Evolutionary conservation across 2,797 vertebrate genomes (phyloP).

Genomic region (Apogon talboti): DNA sequence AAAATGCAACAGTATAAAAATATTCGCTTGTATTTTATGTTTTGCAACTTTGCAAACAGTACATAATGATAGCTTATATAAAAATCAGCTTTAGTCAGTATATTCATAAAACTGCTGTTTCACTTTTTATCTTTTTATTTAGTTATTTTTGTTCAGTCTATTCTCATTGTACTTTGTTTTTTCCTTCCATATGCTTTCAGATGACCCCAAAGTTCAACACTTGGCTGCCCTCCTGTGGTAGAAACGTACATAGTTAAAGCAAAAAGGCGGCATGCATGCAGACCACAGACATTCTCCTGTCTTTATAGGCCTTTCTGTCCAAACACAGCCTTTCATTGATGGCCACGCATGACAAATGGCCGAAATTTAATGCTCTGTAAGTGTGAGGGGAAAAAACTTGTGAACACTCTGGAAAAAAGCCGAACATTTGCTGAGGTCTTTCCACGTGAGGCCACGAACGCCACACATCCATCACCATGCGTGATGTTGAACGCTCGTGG

Average conservation of each 20-base stretch:
- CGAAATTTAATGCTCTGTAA: not conserved
- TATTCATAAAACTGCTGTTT: not conserved
- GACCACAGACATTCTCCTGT: conserved; percentile 52
- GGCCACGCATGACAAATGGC: conserved; percentile 17
- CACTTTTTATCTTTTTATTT: too few species aligned
- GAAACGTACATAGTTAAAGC: conserved; percentile 24
- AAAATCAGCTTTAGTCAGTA: too few species aligned
- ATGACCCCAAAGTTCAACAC: conserved; percentile 15
- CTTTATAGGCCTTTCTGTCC: conserved; percentile 49
- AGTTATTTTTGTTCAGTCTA: too few species aligned
- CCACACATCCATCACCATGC: conserved; percentile 26
- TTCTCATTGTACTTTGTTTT: not conserved
- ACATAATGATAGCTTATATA: too few species aligned
- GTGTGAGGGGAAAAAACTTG: conserved; percentile 8
- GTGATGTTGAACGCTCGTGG: conserved; percentile 10
- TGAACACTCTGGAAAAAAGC: conserved; percentile 26
- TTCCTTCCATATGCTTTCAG: not conserved
- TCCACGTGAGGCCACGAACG: not conserved
- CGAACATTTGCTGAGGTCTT: conserved; percentile 29
- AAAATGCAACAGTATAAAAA: not conserved
- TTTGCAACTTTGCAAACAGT: too few species aligned
- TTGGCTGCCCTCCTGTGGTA: conserved; percentile 71
- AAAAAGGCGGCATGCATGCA: conserved; percentile 30
- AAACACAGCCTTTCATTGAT: conserved; percentile 44
- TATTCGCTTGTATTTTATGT: too few species aligned